Base-by-base conservation (phyloP, 2,888 invertebrate species). In the Phaonia tiefii region DNA sequence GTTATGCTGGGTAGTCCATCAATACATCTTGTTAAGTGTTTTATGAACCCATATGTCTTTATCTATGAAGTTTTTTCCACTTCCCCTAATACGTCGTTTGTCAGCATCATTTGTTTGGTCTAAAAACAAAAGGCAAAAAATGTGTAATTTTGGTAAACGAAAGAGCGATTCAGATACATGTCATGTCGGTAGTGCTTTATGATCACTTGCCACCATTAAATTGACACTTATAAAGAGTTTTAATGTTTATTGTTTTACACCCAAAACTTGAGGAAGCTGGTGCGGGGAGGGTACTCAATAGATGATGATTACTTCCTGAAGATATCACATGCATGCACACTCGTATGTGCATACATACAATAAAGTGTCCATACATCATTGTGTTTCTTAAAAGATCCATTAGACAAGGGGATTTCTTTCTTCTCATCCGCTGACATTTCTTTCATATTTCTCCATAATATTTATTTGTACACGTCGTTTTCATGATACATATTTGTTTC, bases 191-290 rank as follows among this genome's bases (percentile, higher is more conserved):
- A 15, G 17, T 60, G n/a, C 60, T 67, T 58, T 51, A 60, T 42
- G 44, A 74, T 58, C 46, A 58, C 56, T 46, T 74, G 56, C 66
- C 74, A 67, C 20, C 46, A 46, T 66, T 25, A 67, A 74, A 58
- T 56, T 66, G 51, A 67, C 20, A 58, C 17, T 67, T 66, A 46
- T 74, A 67, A 66, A 67, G 66, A n/a, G 39, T 73, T 31, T 65
- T 26, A 73, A 42, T 65, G 31, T 44, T 56, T 13, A 22, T 17
- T 7, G 20, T 31, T 17, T 56, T 22, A 22, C 42, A 31, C 31
- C 39, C 39, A 60, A 56, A 56, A 22, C 63, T 39, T 31, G 20
- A 20, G 20, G 20, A 51, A 20, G 51, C 22, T 20, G 11, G 1
- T 1, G 22, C 51, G 8, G 3, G 8, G 31, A n/a, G 31, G 31